Evolutionary conservation across 2,888 invertebrate genomes (phyloP).

Genomic region (Mayetiola destructor): DNA sequence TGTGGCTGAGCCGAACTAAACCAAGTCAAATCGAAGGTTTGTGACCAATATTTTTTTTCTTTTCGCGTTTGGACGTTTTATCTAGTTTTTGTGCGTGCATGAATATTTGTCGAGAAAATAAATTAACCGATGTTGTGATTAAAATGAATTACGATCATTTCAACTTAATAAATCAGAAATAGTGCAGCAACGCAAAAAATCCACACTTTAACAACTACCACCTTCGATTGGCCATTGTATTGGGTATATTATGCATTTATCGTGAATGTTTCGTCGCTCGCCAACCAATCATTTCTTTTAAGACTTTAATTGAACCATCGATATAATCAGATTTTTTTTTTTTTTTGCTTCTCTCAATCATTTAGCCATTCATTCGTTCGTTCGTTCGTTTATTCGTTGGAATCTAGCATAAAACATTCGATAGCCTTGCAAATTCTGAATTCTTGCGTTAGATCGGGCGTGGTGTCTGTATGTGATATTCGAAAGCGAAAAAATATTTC

Average conservation of each 20-base stretch:
- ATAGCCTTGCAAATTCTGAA: neutral
- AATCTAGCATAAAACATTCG: neutral
- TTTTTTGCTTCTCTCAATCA: too few relatives aligned
- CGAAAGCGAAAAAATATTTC: too few relatives aligned
- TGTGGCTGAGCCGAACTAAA: too few relatives aligned
- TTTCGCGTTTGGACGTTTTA: neutral
- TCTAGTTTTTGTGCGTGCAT: neutral
- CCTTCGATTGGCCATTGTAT: neutral
- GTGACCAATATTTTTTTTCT: too few relatives aligned
- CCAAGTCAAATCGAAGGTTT: too few relatives aligned
- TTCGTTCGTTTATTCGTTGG: neutral
- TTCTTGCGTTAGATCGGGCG: neutral
- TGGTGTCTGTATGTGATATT: too few relatives aligned
- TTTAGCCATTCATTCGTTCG: too few relatives aligned
- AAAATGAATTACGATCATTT: constrained; percentile 2
- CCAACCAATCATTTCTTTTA: too few relatives aligned
- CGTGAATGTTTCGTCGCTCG: too few relatives aligned
- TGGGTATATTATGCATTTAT: neutral
- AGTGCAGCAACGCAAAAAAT: neutral
- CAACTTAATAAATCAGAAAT: constrained; percentile 2
- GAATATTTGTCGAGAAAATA: too few relatives aligned
- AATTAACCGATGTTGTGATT: constrained; percentile 7
- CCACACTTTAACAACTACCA: neutral
- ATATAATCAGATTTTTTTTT: too few relatives aligned
- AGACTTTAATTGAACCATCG: too few relatives aligned